These are phyloP conservation scores for Baccha elongata DNA, from an alignment of 2,888 invertebrate species.

Conservation along the genomic window DNA sequence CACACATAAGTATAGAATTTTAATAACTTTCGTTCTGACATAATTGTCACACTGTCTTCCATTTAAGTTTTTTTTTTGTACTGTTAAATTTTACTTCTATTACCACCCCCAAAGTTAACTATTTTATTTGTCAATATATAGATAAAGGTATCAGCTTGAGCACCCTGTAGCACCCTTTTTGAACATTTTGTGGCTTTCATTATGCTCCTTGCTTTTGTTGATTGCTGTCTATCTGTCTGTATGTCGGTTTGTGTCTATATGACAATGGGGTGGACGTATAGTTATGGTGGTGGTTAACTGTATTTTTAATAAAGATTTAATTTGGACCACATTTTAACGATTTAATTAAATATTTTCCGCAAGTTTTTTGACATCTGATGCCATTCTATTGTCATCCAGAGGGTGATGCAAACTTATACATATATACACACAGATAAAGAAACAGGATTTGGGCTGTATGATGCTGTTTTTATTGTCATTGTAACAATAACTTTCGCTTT, in stretches of 20 bases:
- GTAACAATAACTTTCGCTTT: conserved; percentile 65
- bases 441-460: conserved; percentile 20
- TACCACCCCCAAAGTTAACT: conserved; percentile 17
- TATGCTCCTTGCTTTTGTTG: conserved; percentile 35
- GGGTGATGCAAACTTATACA: neutral
- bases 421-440: neutral
- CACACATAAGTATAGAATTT: conserved; percentile 33
- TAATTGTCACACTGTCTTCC: conserved; percentile 64
- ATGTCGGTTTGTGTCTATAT: neutral
- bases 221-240: conserved; percentile 41
- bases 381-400: neutral
- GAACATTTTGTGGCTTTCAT: conserved; percentile 38
- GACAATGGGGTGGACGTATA: neutral
- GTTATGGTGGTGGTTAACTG: conserved; percentile 9
- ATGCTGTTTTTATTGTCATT: conserved; percentile 67
- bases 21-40: conserved; percentile 51
- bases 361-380: conserved; percentile 65
- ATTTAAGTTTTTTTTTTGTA: conserved; percentile 18
- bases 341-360: conserved; percentile 72
- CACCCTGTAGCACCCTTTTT: conserved; percentile 24
- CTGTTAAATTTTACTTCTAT: conserved; percentile 25
- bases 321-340: conserved; percentile 73
- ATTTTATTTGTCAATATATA: conserved; percentile 25
- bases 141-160: neutral
- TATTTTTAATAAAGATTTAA: conserved; percentile 74